phyloP scores from a whole-genome alignment of 2,113 vertebrate species.

The Poecile atricapillus region DNA sequence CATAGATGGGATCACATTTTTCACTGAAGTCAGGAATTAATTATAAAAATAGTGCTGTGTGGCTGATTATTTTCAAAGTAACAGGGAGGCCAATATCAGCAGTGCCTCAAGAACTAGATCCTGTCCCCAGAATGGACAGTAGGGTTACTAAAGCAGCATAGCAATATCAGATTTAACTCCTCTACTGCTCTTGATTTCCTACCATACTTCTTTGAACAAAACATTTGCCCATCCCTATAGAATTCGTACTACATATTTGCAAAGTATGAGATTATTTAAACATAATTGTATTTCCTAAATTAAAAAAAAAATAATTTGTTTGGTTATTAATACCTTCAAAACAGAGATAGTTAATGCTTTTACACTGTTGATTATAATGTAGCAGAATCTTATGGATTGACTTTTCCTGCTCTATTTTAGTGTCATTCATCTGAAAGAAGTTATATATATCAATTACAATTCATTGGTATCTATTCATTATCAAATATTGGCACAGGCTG shows the following conservation, averaged over 20 bases:
- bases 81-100: not conserved
- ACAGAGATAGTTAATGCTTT: not conserved
- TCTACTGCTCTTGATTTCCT: not conserved
- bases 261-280: not conserved
- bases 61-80: not conserved
- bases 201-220: not conserved
- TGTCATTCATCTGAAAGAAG: not conserved
- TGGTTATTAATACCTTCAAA: not conserved
- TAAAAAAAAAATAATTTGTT: not conserved
- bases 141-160: not conserved
- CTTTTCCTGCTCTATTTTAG: not conserved
- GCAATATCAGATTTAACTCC: not conserved
- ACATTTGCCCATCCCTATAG: not conserved
- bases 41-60: not conserved
- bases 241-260: not conserved
- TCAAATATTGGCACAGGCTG: not conserved
- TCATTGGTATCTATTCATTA: not conserved
- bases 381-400: not conserved
- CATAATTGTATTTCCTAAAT: not conserved
- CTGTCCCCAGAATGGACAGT: not conserved
- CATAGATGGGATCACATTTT: not conserved
- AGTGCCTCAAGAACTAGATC: not conserved
- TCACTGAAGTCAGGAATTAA: not conserved
- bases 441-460: not conserved
- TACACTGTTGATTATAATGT: not conserved